Conservation (phyloP, 2,888 invertebrate genomes). For the Tetheella fluctuosa region DNA sequence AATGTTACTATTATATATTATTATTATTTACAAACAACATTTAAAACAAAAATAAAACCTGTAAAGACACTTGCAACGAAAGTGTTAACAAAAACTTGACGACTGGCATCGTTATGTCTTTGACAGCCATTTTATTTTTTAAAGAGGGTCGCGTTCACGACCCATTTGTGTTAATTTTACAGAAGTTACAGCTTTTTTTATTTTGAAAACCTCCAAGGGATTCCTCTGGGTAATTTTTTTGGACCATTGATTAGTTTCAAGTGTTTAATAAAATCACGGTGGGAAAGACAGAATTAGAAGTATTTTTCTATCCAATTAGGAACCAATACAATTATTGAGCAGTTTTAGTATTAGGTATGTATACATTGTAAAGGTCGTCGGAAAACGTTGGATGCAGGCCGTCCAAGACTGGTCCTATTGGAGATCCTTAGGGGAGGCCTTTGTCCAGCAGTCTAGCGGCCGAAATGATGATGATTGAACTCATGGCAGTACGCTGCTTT, state of each 20-base stretch:
- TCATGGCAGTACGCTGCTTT: too few relatives aligned
- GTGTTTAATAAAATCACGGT: conserved; percentile 12
- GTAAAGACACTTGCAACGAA: conserved; percentile 11
- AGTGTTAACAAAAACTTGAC: conserved; percentile 24
- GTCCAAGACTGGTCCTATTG: too few relatives aligned
- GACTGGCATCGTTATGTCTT: conserved; percentile 29
- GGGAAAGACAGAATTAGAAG: not conserved
- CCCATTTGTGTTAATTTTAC: conserved; percentile 37
- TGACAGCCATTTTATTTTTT: conserved; percentile 17
- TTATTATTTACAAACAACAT: conserved; percentile 2
- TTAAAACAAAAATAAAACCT: conserved; percentile 11
- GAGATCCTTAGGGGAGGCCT: too few relatives aligned
- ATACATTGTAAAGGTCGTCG: too few relatives aligned
- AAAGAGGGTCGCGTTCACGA: conserved; percentile 20
- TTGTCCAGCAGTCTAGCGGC: too few relatives aligned
- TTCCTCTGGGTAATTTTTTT: conserved; percentile 3
- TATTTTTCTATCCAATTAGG: too few relatives aligned
- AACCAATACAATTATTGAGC: too few relatives aligned
- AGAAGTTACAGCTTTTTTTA: conserved; percentile 23
- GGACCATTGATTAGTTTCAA: not conserved
- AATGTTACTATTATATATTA: conserved; percentile 14
- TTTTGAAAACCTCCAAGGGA: not conserved
- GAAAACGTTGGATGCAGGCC: too few relatives aligned
- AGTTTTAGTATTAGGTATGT: too few relatives aligned
- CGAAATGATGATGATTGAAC: too few relatives aligned